Base-by-base conservation (phyloP, 1,140 invertebrate genomes). In the Lordiphosa stackelbergi region DNA sequence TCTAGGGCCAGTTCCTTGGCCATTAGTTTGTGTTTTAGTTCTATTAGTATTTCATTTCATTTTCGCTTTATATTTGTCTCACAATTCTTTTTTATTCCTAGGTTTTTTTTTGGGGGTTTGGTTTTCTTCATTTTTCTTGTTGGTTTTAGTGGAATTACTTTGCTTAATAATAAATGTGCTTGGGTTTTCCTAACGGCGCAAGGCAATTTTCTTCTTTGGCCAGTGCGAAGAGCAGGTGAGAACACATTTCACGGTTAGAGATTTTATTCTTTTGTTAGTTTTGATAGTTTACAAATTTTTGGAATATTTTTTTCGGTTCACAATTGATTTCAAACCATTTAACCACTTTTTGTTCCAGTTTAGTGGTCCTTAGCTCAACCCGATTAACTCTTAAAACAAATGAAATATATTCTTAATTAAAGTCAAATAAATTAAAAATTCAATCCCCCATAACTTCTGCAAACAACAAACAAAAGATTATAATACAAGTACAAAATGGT, bases 1-100 rank as follows among this genome's bases (percentile, higher is more conserved):
- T 83, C 77, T 73, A 77, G 83, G 69, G 68, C 72, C 65, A 69
- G 60, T 40, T 53, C 13, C 5, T 28, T 31, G 24, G 2, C 34
- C 73, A 77, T 78, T 70, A 73, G 75, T 74, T 81, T 75, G 71
- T 68, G 38, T 71, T 81, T 79, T 83, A 83, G 75, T 81, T 81
- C 62, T 81, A 79, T 79, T 73, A 79, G 66, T 75, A 68, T 81
- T 81, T 79, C 75, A 81, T 81, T 81, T 79, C 75, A 81, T 79
- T 75, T 71, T 81, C 40, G 54, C 70, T 81, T 74, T 53, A 66
- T 63, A 52, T 63, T 64, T 59, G 43, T 49, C 49, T 40, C 43
- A 41, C 46, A 64, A 60, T 63, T 59, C 58, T 71, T 57, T 56
- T 48, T 56, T 38, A 24, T 24, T 5, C 22, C 4, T 6, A 24